Base-by-base conservation (phyloP, 2,113 vertebrate genomes). In the Aegotheles bennettii region DNA sequence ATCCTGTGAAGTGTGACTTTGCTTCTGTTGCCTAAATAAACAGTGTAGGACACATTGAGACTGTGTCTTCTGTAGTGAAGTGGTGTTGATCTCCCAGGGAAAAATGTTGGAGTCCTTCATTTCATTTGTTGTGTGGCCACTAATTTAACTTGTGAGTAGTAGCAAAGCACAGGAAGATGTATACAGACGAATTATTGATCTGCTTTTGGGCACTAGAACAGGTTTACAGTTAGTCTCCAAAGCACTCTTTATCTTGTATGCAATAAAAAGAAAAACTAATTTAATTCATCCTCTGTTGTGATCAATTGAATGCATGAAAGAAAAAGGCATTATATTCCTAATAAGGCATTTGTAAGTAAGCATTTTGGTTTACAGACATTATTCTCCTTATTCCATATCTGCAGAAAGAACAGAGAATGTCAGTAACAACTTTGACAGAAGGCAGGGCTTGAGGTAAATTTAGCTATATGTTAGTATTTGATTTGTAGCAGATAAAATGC, bases 141-240 rank as follows among this genome's bases (percentile, higher is more conserved):
- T 97, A 95, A 97, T 97, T 97, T 97, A 76, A 88, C 86, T 93
- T 94, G 90, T 61, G 93, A 90, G 79, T 93, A 91, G 61, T 85
- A 87, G 87, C 56, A 86, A 97, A 91, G 68, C 83, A 28, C 65
- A 91, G 85, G 89, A 96, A 93, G 75, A 97, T 92, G 64, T 40
- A 96, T 68, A 67, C 61, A 86, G 84, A 94, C 94, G 50, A 98
- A 95, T 97, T 97, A 97, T 96, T 98, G 97, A 97, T 98, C 97
- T 95, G 45, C n/a, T 93, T 95, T 97, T 73, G 94, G 78, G 48
- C 86, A 89, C 81, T 97, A 94, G 75, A 97, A 63, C 35, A 93
- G 60, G 86, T 94, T 97, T 96, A 48, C 51, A 91, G 89, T 87
- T 97, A 65, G 97, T 95, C 82, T 96, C 74, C 89, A 84, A 94